Evolutionary conservation across 37 sponge, comb jelly and placozoan genomes (phyloP).

Genomic region (Agelas oroides): DNA sequence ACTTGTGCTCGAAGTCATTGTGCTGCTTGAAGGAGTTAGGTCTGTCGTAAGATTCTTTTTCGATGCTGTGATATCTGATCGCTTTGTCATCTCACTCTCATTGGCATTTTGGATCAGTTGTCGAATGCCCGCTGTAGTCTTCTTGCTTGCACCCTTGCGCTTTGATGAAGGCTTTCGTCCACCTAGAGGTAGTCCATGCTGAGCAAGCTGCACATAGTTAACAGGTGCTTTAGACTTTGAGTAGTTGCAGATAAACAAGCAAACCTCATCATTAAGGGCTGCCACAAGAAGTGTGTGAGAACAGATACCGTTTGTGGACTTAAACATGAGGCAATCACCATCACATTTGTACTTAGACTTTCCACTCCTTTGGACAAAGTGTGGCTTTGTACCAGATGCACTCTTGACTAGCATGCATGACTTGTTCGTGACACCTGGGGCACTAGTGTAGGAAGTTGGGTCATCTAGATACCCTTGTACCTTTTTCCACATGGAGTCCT

Average conservation of each 20-base stretch:
- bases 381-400: neutral
- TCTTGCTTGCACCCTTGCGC: constrained; percentile 1
- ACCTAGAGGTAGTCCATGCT: constrained; percentile 11
- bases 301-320: neutral
- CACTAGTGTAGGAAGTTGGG: neutral
- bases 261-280: neutral
- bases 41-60: no score
- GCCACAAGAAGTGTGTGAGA: neutral
- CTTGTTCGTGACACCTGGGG: neutral
- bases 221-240: neutral
- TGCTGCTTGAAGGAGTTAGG: no score
- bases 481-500: neutral
- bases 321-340: constrained; percentile 1
- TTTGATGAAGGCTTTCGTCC: neutral
- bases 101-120: no score
- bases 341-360: neutral
- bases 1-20: no score
- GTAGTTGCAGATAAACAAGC: neutral
- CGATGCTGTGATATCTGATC: no score
- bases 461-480: neutral
- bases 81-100: no score
- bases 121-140: neutral
- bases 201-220: constrained; percentile 7
- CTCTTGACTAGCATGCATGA: neutral
- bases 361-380: neutral